Conservation (phyloP, 2,888 invertebrate species). For the Priocnemis perturbator region DNA sequence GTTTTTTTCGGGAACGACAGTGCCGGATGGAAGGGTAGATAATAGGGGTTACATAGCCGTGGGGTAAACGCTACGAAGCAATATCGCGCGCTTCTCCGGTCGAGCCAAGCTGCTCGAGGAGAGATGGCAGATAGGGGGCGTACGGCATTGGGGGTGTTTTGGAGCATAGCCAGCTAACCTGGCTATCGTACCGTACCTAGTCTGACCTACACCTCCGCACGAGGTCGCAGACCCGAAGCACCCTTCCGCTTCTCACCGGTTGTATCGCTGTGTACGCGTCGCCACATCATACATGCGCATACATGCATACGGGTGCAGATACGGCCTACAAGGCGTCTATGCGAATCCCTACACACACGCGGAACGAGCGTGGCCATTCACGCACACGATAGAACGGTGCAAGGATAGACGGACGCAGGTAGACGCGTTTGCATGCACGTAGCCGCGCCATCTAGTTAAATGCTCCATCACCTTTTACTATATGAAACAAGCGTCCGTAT, state of each 20-base stretch:
- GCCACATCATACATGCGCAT: neutral
- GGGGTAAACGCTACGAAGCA: conserved; percentile 58
- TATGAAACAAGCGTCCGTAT: conserved; percentile 21
- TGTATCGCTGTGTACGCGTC: conserved; percentile 6
- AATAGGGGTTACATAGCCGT: conserved; percentile 48
- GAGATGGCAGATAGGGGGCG: neutral
- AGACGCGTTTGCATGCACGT: too few relatives aligned
- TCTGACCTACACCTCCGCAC: conserved; percentile 35
- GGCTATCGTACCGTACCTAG: conserved; percentile 53
- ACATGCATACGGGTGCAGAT: neutral
- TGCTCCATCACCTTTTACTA: conserved; percentile 38
- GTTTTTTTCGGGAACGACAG: too few relatives aligned
- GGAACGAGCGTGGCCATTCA: too few relatives aligned
- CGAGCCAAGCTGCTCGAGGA: neutral
- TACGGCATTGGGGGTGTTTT: conserved; percentile 46
- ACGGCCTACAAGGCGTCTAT: neutral
- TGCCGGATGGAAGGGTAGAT: conserved; percentile 37
- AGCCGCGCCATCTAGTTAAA: conserved; percentile 33
- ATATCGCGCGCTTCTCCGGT: conserved; percentile 45
- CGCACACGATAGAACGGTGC: too few relatives aligned
- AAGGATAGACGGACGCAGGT: too few relatives aligned
- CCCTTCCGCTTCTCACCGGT: conserved; percentile 42
- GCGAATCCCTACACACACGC: neutral
- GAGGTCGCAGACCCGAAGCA: conserved; percentile 51
- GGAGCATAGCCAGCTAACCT: conserved; percentile 63